Conservation (phyloP, 2,888 invertebrate species). For the Xylophagus ater region DNA sequence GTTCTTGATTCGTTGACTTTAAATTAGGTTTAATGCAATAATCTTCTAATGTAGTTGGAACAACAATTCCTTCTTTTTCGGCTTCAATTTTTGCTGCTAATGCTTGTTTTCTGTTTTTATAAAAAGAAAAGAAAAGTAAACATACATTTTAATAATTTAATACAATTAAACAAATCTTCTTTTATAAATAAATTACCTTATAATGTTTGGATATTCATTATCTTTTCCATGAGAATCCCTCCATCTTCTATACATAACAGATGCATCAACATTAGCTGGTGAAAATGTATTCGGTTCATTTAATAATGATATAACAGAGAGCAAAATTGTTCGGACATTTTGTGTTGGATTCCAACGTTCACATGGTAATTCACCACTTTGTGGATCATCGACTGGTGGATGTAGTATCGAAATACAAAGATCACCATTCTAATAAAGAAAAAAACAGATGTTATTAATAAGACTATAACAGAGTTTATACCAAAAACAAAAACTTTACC, state of each 20-base stretch:
- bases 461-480: not conserved
- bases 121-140: conserved; percentile 1
- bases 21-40: conserved; percentile 93
- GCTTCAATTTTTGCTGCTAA: conserved; percentile 90
- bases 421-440: conserved; percentile 77
- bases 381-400: conserved; percentile 98
- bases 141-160: not conserved
- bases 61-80: conserved; percentile 90
- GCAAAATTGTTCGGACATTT: conserved; percentile 94
- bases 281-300: conserved; percentile 99
- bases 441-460: conserved; percentile 7
- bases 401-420: conserved; percentile 98
- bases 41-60: conserved; percentile 95
- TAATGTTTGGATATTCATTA: conserved; percentile 98
- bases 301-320: conserved; percentile 95
- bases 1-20: conserved; percentile 72
- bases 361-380: conserved; percentile 96
- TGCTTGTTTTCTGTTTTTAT: conserved; percentile 75
- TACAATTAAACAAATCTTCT: not conserved
- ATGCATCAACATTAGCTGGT: conserved; percentile 99
- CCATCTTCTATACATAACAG: conserved; percentile 99
- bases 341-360: conserved; percentile 99
- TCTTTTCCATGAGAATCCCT: conserved; percentile 95
- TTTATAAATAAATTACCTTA: conserved; percentile 51
- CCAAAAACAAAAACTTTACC: conserved; percentile 46